phyloP scores from a whole-genome alignment of 35 echinoderm and acorn worm genomes.

The Anneissia japonica region DNA sequence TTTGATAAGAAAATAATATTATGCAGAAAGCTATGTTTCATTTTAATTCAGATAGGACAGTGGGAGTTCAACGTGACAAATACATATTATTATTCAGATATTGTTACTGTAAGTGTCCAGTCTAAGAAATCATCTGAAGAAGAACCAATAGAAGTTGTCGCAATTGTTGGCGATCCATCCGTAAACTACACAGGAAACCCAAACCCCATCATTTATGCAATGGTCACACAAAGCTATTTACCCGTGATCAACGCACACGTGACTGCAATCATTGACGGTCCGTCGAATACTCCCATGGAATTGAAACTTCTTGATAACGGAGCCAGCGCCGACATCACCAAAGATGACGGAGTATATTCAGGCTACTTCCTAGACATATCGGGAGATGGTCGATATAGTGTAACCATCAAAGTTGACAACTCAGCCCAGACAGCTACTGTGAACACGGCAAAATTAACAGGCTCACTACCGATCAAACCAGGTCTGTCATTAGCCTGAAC shows the following conservation, averaged over 20 bases:
- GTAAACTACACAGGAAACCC: conserved; percentile 18
- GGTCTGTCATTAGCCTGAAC: not conserved
- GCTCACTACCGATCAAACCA: not conserved
- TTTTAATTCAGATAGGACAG: conserved; percentile 8
- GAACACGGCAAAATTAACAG: not conserved
- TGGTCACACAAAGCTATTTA: conserved; percentile 34
- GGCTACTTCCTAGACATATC: conserved; percentile 37
- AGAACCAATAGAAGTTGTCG: not conserved
- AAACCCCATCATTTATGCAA: conserved; percentile 18
- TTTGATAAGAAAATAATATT: too few relatives aligned
- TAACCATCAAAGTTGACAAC: conserved; percentile 44
- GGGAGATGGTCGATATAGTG: conserved; percentile 33
- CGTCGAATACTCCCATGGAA: not conserved
- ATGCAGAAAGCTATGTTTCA: not conserved
- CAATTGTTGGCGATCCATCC: not conserved
- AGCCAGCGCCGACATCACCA: conserved; percentile 52
- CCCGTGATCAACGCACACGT: conserved; percentile 51
- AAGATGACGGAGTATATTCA: conserved; percentile 65
- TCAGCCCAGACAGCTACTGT: not conserved
- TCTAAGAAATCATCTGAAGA: conserved; percentile 4
- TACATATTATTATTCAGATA: not conserved
- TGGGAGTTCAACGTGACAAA: conserved; percentile 28
- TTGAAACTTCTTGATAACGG: conserved; percentile 53
- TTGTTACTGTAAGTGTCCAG: conserved; percentile 10
- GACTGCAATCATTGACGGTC: conserved; percentile 35